Base-by-base conservation (phyloP, 2,113 vertebrate genomes). In the Shinisaurus crocodilurus region DNA sequence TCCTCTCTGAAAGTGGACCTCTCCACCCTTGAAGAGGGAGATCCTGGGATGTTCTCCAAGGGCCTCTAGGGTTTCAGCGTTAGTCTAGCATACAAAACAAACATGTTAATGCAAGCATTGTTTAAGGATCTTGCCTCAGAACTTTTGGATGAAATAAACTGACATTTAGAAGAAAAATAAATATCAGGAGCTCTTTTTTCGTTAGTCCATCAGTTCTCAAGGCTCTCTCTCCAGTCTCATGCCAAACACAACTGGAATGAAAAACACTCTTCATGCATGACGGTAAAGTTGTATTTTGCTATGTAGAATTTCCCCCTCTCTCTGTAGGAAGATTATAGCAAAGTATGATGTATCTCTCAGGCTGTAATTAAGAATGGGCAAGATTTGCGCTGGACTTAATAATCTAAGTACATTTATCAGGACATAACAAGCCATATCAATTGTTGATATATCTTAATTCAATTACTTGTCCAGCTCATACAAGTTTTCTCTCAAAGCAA, bases 201-300 rank as follows among this genome's bases (percentile, higher is more conserved):
- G 20, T 29, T 69, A 83, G 37, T 76, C 88, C 57, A 83, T 93
- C 95, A 93, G 60, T 91, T 91, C 27, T 6, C 82, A 40, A 85
- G 85, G 82, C 27, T 72, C 6, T 87, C 7, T 75, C 7, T 70
- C 1, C 32, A 57, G 18, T 32, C 15, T 34, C 83, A 72, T n/a
- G 34, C 43, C 69, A 50, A 85, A 43, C 4, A 72, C 37, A 79
- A 43, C 32, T 45, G 32, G 18, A 40, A 79, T 84, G 80, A 87
- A 92, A 89, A 85, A n/a, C 57, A 48, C 40, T 48, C 20, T 86
- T 86, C 45, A 79, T n/a, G 40, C 37, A 60, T 76, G 29, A 76
- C 37, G 9, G 48, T 37, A 10, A 40, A 85, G 12, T 48, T 70
- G 88, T 85, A 70, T 91, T 91, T 16, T 86, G 75, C 15, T 69